A percentile compares a stretch with the other conserved stretches of the same genome.
Evolutionary conservation across 2,797 vertebrate species (phyloP).

Genomic region (Taenioides sp.): DNA sequence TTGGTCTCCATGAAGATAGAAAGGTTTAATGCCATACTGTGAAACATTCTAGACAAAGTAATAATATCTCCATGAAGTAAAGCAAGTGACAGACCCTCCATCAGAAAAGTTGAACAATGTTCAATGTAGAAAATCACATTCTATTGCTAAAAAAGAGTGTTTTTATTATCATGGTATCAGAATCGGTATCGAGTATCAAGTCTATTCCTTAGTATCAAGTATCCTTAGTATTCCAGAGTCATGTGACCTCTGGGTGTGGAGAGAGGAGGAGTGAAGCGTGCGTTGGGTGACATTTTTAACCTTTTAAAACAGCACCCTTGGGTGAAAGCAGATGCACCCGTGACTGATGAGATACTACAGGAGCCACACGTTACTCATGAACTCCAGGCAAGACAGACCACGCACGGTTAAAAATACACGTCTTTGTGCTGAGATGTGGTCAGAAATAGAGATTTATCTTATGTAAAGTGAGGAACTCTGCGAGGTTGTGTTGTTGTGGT

Average conservation of each 20-base stretch:
- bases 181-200: too few relatives aligned
- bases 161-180: too few relatives aligned
- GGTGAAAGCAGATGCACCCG: slow-evolving; percentile 37
- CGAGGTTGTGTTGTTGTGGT: background rate
- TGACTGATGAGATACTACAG: slow-evolving; percentile 44
- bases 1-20: too few relatives aligned
- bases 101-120: too few relatives aligned
- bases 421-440: background rate
- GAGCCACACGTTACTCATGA: background rate
- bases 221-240: too few relatives aligned
- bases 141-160: too few relatives aligned
- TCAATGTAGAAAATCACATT: too few relatives aligned
- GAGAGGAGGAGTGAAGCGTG: slow-evolving; percentile 28
- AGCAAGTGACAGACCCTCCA: too few relatives aligned
- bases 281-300: slow-evolving; percentile 35
- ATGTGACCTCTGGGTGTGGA: slow-evolving; percentile 18
- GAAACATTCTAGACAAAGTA: too few relatives aligned
- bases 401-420: background rate
- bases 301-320: slow-evolving; percentile 33
- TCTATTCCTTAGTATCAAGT: too few relatives aligned
- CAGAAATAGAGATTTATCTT: background rate
- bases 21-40: too few relatives aligned
- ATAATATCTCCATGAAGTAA: too few relatives aligned
- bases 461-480: background rate
- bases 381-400: background rate